Percentiles rank a stretch among this genome's conserved stretches.
Evolutionary conservation across 2,888 invertebrate species (phyloP).

Genomic region (Odontomyia ornata): DNA sequence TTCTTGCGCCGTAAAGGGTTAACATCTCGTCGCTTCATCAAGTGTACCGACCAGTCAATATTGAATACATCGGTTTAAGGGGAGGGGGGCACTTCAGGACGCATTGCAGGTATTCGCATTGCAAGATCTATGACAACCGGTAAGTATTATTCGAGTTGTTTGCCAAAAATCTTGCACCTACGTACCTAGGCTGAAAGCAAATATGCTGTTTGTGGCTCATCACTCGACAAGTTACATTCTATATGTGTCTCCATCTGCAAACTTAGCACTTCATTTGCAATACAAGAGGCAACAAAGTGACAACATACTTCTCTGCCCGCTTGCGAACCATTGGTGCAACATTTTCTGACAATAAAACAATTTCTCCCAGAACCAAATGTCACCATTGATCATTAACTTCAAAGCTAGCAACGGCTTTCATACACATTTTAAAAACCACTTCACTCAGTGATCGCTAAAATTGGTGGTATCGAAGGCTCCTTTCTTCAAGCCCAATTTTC

Average conservation of each 20-base stretch:
- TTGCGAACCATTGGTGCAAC: conserved; percentile 97
- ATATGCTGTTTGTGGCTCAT: conserved; percentile 97
- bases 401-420: conserved; percentile 80
- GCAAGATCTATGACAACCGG: conserved; percentile 92
- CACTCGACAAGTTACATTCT: conserved; percentile 85
- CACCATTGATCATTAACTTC: conserved; percentile 83
- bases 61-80: too few species aligned
- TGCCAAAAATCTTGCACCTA: conserved; percentile 93
- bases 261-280: conserved; percentile 94
- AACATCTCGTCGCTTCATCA: too few species aligned
- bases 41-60: too few species aligned
- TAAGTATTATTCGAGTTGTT: conserved; percentile 86
- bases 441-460: conserved; percentile 88
- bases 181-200: conserved; percentile 99
- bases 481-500: too few species aligned
- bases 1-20: too few species aligned
- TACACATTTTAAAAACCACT: conserved; percentile 85
- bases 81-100: conserved; percentile 87
- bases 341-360: conserved; percentile 85
- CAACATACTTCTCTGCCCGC: conserved; percentile 84
- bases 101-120: conserved; percentile 85
- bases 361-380: conserved; percentile 89
- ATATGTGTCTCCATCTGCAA: conserved; percentile 90
- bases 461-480: too few species aligned
- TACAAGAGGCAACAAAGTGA: conserved; percentile 81